Base-by-base conservation (phyloP, 2,888 invertebrate genomes). In the Encarsia formosa region DNA sequence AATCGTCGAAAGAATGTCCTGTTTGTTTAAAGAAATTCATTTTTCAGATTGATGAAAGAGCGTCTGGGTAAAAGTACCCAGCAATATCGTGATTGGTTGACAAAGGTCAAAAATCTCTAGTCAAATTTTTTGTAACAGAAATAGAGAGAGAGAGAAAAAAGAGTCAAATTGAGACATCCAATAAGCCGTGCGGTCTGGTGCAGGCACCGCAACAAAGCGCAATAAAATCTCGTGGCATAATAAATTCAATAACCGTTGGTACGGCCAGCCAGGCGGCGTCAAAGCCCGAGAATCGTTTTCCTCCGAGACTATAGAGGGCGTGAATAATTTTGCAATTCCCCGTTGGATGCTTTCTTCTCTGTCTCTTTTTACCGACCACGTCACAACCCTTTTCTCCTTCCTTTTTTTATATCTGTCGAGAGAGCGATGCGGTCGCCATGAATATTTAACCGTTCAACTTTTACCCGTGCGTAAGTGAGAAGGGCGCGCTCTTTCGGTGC, bases 371-470 rank as follows among this genome's bases (percentile, higher is more conserved):
- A 11, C 9, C 9, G 32, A 15, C 35, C 9, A n/a, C 35, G 5
- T 40, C 22, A 24, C 50, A 29, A 40, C 39, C 40, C 35, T 47
- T 41, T 19, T 42, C 22, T 18, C 35, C 35, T n/a, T 34, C 34
- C 13, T 15, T 13, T 20, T 23, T 34, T n/a, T 8, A n/a, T 43
- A 24, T 26, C 18, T 16, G 11, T 9, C 44, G 29, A 45, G 29
- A 38, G 38, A 38, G 42, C 54, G 52, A 46, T 29, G 39, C 31
- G 29, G 31, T 22, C 35, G 48, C 42, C 50, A 68, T 70, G 65
- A 68, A 70, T 69, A 68, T 68, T 68, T 67, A 68, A 68, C 59
- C 61, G 60, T 61, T 65, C 62, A 66, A 68, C 67, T 69, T 68
- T 67, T 67, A 49, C 54, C 51, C 55, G 55, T 58, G 39, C 55